Conservation (phyloP, 2,113 vertebrate genomes). For the Psettodes erumei region DNA sequence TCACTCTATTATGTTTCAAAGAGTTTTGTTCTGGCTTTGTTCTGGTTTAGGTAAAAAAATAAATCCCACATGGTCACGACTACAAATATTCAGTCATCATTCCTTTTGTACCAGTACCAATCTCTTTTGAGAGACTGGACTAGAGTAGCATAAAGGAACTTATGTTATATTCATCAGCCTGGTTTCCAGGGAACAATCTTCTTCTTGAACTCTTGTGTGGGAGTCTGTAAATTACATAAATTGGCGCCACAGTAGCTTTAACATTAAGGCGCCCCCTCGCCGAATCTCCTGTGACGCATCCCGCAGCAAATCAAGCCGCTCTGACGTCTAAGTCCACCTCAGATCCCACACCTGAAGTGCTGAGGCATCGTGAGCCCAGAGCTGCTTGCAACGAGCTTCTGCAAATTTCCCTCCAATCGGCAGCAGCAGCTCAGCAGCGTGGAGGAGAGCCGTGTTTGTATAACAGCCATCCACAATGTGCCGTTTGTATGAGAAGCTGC, state of each 20-base stretch:
- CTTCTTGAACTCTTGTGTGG: constrained; percentile 25
- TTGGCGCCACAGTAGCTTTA: not conserved
- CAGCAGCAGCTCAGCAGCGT: constrained; percentile 14
- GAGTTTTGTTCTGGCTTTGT: not conserved
- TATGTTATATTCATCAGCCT: constrained; percentile 4
- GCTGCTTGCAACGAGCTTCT: constrained; percentile 26
- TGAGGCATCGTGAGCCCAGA: constrained; percentile 41
- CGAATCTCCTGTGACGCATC: constrained; percentile 12
- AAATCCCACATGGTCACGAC: too few relatives aligned
- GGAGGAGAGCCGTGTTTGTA: constrained; percentile 41
- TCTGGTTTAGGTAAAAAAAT: too few relatives aligned
- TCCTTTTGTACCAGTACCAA: not conserved
- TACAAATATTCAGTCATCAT: not conserved
- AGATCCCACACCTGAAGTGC: constrained; percentile 60
- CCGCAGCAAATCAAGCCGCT: constrained; percentile 12
- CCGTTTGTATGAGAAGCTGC: constrained; percentile 65
- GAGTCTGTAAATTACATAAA: not conserved
- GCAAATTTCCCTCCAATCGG: constrained; percentile 38
- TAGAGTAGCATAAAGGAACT: constrained; percentile 22
- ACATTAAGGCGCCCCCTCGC: constrained; percentile 24
- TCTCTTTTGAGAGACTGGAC: not conserved
- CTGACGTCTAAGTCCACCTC: constrained; percentile 54
- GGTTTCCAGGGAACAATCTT: constrained; percentile 8
- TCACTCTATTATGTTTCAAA: not conserved
- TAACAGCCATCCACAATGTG: constrained; percentile 55